These are phyloP conservation scores for Orthosia gothica DNA, from an alignment of 2,888 invertebrate species.

Conservation along the genomic window DNA sequence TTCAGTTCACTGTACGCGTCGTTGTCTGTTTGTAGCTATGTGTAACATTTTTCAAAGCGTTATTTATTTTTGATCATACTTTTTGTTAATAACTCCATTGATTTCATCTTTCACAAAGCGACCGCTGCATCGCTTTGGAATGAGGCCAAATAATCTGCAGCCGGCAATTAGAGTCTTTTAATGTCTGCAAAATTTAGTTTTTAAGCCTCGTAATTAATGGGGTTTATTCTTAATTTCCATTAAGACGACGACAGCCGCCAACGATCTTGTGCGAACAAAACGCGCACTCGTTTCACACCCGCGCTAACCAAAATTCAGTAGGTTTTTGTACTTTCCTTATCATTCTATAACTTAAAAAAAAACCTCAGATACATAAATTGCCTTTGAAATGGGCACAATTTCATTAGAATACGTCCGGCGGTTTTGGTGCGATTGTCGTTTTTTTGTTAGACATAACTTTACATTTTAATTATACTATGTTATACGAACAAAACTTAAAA, in stretches of 20 bases:
- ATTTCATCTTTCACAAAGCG: slow-evolving; percentile 37
- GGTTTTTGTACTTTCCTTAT: no score
- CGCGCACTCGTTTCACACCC: no score
- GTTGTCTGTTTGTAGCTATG: neutral
- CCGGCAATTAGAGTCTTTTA: slow-evolving; percentile 70
- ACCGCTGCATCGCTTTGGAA: slow-evolving; percentile 68
- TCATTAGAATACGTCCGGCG: no score
- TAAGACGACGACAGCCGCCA: neutral
- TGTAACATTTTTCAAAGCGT: slow-evolving; percentile 3
- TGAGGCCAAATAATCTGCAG: slow-evolving; percentile 67
- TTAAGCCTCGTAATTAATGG: slow-evolving; percentile 40
- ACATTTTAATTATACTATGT: no score
- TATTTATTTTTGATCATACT: slow-evolving; percentile 14
- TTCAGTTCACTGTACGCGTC: neutral
- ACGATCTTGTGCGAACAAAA: no score
- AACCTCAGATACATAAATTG: no score
- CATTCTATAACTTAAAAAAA: no score
- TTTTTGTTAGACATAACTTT: no score
- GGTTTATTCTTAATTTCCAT: slow-evolving; percentile 38
- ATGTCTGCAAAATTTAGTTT: slow-evolving; percentile 56
- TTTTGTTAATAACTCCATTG: slow-evolving; percentile 56
- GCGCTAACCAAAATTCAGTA: no score
- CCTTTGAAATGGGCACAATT: no score
- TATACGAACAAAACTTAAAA: no score
- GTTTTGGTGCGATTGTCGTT: no score